These are phyloP conservation scores for Petrocephalus schoutedeni DNA, from an alignment of 2,797 vertebrate species.

Conservation along the genomic window DNA sequence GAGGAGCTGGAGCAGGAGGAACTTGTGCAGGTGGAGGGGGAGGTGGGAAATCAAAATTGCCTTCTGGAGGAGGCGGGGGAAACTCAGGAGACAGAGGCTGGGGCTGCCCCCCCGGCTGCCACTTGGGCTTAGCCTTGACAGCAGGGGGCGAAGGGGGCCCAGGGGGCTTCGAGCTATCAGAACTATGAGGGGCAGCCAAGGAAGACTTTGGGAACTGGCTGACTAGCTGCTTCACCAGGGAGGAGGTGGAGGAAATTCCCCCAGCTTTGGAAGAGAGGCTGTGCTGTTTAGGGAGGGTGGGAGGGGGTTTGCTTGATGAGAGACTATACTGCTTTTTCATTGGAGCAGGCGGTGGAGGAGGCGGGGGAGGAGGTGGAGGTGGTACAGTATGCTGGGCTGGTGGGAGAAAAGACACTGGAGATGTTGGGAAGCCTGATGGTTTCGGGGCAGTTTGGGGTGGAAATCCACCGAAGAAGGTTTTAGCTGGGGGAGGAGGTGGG, in stretches of 20 bases:
- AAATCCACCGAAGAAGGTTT: conserved; percentile 63
- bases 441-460: conserved; percentile 61
- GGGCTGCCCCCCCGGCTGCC: conserved; percentile 71
- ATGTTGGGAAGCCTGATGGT: conserved; percentile 39
- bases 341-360: conserved; percentile 58
- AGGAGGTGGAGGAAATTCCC: conserved; percentile 33
- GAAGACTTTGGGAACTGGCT: conserved; percentile 79
- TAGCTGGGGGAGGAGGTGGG: conserved; percentile 56
- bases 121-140: conserved; percentile 89
- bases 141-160: conserved; percentile 80
- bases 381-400: conserved; percentile 46
- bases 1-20: conserved; percentile 57
- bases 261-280: conserved; percentile 65
- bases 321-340: conserved; percentile 74
- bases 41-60: conserved; percentile 68
- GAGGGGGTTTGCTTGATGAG: conserved; percentile 59
- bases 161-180: conserved; percentile 49
- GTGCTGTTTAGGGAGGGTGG: conserved; percentile 82
- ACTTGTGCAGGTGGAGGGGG: conserved; percentile 56
- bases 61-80: conserved; percentile 81
- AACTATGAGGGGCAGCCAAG: conserved; percentile 51
- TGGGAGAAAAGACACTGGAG: conserved; percentile 48
- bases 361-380: conserved; percentile 50
- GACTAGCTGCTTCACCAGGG: conserved; percentile 77
- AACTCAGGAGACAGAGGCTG: conserved; percentile 70